These are phyloP conservation scores for Catharus ustulatus DNA, from an alignment of 2,797 vertebrate species.

Conservation along the genomic window DNA sequence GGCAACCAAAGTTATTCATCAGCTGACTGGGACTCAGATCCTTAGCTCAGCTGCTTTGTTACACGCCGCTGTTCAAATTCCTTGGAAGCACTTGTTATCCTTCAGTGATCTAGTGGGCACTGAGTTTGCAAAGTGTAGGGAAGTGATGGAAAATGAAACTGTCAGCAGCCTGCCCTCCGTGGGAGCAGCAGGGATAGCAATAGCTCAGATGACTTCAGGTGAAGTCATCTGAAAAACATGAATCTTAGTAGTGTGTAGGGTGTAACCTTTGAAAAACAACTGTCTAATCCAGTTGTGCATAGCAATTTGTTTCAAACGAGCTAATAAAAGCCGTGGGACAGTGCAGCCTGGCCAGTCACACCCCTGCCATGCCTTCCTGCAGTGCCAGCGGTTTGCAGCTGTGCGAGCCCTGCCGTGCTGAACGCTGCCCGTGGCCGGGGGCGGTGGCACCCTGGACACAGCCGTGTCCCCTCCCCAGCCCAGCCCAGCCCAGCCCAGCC, in stretches of 20 bases:
- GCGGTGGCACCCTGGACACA: not conserved
- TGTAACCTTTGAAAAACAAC: not conserved
- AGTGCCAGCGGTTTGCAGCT: not conserved
- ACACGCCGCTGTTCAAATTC: not conserved
- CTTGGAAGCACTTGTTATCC: not conserved
- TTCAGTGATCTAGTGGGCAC: not conserved
- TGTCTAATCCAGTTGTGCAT: not conserved
- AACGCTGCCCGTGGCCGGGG: fast-evolving
- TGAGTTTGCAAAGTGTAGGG: not conserved
- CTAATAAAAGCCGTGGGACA: not conserved
- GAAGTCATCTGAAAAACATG: not conserved
- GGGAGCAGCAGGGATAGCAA: not conserved
- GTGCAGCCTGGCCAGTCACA: not conserved
- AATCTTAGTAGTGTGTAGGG: not conserved
- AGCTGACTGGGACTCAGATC: fast-evolving
- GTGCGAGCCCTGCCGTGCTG: not conserved
- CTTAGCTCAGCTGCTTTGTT: not conserved
- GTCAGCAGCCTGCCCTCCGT: not conserved
- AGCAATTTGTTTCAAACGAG: not conserved
- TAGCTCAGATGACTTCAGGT: not conserved
- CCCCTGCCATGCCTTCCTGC: fast-evolving
- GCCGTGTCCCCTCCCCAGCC: no score
- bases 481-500: not conserved
- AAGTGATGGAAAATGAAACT: not conserved
- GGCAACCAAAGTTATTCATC: not conserved